Percentiles rank a stretch among this genome's conserved stretches.
These are phyloP conservation scores for Drosophila melanosoma DNA, from an alignment of 2,888 invertebrate species.

Conservation along the genomic window DNA sequence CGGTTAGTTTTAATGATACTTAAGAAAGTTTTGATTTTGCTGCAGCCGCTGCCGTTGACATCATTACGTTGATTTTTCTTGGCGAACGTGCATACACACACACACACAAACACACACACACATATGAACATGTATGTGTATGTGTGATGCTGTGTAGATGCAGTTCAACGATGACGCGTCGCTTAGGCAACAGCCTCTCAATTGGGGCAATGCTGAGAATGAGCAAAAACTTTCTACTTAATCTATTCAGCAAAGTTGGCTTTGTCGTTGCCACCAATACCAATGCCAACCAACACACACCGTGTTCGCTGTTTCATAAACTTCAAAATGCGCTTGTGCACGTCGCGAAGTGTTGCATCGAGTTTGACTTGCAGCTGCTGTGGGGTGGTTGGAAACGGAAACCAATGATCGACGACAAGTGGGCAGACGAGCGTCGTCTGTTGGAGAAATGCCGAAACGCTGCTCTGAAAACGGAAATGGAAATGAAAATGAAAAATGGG, in stretches of 20 bases:
- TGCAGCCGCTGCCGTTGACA: conserved; percentile 49
- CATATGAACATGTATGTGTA: not conserved
- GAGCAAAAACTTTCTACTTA: conserved; percentile 82
- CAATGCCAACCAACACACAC: not conserved
- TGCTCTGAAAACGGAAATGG: conserved; percentile 54
- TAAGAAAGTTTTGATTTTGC: conserved; percentile 71
- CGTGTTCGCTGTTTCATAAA: conserved; percentile 76
- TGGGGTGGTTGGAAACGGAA: conserved; percentile 65
- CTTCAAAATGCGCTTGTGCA: conserved; percentile 81
- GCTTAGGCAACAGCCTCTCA: conserved; percentile 55
- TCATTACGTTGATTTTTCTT: conserved; percentile 74
- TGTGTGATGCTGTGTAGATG: not conserved
- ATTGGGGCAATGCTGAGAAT: conserved; percentile 77
- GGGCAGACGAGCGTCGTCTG: conserved; percentile 57
- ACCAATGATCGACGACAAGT: conserved; percentile 81
- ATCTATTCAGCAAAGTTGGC: conserved; percentile 80
- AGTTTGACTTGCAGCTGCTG: conserved; percentile 40
- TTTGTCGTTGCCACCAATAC: conserved; percentile 38
- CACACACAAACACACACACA: conserved; percentile 6
- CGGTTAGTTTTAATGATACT: conserved; percentile 79
- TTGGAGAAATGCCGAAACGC: conserved; percentile 12
- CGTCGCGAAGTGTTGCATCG: conserved; percentile 61
- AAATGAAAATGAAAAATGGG: conserved; percentile 48
- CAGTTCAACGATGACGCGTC: conserved; percentile 22
- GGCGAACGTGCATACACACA: conserved; percentile 8